Base-by-base conservation (phyloP, 2,797 vertebrate species). In the Distichodus sexfasciatus region DNA sequence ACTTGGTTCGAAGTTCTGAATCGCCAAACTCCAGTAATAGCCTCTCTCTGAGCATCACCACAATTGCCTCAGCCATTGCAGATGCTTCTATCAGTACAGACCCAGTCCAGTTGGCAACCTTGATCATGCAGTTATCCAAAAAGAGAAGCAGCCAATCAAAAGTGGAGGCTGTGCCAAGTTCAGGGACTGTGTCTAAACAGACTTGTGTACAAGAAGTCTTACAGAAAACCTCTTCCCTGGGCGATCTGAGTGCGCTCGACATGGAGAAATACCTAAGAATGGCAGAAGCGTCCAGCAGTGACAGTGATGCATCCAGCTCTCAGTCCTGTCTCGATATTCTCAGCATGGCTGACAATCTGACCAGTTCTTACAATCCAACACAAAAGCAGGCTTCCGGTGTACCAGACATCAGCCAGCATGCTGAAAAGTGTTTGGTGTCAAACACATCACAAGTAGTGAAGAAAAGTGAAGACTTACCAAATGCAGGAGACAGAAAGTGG, bases 61-160 rank as follows among this genome's bases (percentile, higher is more conserved):
- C 92, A 1, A 99, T 99, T 67, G 94, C 96, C 47, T 92, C 93
- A 29, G 97, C 96, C 40, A 96, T 99, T 51, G 93, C 93, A 3
- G 90, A 98, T 69, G 95, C 94, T 3, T 99, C 97, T 3, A 79
- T 93, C 66, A 98, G 89, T 73, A 90, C 93, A 1, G 93, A 98
- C 50, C 94, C 97, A 12, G 89, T 91, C 4, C 93, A 98, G 75
- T 87, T 99, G 66, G 97, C 94, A 68, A 91, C 92, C 70, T 95
- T 98, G 94, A 95, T 99, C 76, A 87, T 96, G 84, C 85, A 89
- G 59, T 90, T 99, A 60, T 94, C 91, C 21, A 95, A 92, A 84
- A 94, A 87, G 84, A 81, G 79, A 71, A 78, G 62, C 28, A 64
- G 0, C 1, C 58, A 6, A 66, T 66, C 51, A 48, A 6, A 6